Evolutionary conservation across 2,113 vertebrate species (phyloP), one percentile per base, ranked within the genome.

Genomic region (Zosterops lateralis): DNA sequence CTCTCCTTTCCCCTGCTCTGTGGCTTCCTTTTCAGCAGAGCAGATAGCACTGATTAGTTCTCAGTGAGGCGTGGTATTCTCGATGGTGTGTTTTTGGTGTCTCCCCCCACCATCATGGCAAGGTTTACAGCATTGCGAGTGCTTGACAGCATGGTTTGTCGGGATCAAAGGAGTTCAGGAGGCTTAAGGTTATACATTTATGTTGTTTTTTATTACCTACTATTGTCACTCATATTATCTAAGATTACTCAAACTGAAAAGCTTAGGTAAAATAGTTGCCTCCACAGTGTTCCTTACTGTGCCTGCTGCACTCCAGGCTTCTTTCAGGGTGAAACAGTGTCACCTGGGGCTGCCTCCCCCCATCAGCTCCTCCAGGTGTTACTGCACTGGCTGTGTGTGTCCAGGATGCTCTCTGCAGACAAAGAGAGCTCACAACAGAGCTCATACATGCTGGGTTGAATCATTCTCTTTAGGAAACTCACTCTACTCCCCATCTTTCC

Each of bases 381-480:
- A 1, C 19, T 48, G 29, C 48, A 40, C 3, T n/a, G 53, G 14
- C 50, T 40, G 7, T 31, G 24, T 14, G 36, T 45, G 54, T 28
- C 64, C 62, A 24, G 21, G 61, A 47, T 16, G 1, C 17, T 50
- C 32, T 74, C 74, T 79, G 28, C 1, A 21, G 45, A n/a, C 2
- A 10, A 26, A 36, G 32, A 68, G 26, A 65, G 42, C 14, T 87
- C 42, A 22, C 34, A 21, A 18, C 51, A 58, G 48, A 71, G 40
- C 50, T 82, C 53, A 7, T 18, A 10, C 70, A 32, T 12, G 15
- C 44, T 71, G 36, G 14, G 28, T 50, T 78, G 28, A 25, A 13
- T 70, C 0, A 0, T 50, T 66, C 25, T 71, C 20, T 54, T 2
- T 3, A 66, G 84, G 54, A 93, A 71, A 34, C 26, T 42, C 0